phyloP scores from a whole-genome alignment of 2,888 invertebrate genomes.

The Holacanthella duospinosa region DNA sequence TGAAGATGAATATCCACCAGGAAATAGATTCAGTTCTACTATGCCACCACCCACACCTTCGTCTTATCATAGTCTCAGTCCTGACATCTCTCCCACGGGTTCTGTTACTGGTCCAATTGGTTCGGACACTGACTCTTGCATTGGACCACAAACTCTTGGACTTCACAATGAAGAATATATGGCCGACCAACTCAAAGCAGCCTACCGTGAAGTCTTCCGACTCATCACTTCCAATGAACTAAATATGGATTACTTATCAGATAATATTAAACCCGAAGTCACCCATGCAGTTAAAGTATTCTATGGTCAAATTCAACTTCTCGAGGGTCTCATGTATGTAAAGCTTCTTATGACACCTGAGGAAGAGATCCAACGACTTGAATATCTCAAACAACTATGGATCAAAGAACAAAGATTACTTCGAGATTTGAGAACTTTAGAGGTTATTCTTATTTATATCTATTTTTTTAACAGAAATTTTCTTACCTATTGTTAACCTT shows the following conservation, averaged over 20 bases:
- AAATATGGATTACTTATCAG: neutral
- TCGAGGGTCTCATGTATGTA: conserved; percentile 15
- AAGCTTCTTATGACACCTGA: conserved; percentile 16
- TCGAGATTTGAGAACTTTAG: neutral
- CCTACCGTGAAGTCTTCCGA: conserved; percentile 16
- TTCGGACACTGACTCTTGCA: conserved; percentile 5
- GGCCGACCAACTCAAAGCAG: conserved; percentile 11
- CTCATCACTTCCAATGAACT: conserved; percentile 6
- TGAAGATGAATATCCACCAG: neutral
- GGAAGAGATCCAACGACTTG: conserved; percentile 15
- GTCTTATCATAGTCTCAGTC: neutral
- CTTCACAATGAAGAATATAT: conserved; percentile 14
- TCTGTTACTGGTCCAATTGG: neutral
- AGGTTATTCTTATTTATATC: conserved; percentile 1
- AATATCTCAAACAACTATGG: conserved; percentile 16
- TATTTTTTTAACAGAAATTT: neutral
- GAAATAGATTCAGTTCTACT: neutral
- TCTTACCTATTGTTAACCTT: neutral
- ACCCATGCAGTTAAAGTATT: conserved; percentile 17
- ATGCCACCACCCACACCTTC: neutral
- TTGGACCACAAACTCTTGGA: conserved; percentile 15
- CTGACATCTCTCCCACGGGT: neutral
- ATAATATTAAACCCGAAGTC: conserved; percentile 12
- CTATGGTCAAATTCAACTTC: conserved; percentile 13
- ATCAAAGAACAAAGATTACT: conserved; percentile 16